phyloP scores from a whole-genome alignment of 2,113 vertebrate genomes.

The Tragelaphus buxtoni region DNA sequence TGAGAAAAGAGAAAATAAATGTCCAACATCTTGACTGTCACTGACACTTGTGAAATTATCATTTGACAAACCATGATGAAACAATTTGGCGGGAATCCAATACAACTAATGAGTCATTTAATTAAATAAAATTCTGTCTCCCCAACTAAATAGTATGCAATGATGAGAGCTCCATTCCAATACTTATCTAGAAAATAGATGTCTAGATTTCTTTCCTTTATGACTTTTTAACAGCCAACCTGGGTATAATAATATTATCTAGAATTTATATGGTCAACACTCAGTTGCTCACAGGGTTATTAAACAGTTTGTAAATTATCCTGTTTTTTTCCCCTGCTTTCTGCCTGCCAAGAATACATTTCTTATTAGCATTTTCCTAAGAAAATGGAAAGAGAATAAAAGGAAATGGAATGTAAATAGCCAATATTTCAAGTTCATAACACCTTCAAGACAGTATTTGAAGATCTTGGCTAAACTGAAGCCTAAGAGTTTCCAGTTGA shows the following conservation, averaged over 20 bases:
- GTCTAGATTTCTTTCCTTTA: constrained; percentile 52
- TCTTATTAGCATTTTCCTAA: constrained; percentile 48
- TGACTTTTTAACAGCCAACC: constrained; percentile 54
- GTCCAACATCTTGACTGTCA: constrained; percentile 43
- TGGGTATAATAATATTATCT: constrained; percentile 60
- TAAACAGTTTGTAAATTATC: constrained; percentile 51
- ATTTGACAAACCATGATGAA: constrained; percentile 57
- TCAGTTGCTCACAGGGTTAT: constrained; percentile 51
- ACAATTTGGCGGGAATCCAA: constrained; percentile 54
- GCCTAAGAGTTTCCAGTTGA: not conserved
- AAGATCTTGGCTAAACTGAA: constrained; percentile 8
- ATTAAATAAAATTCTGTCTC: constrained; percentile 66
- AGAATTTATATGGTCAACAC: constrained; percentile 56
- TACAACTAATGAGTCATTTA: constrained; percentile 59
- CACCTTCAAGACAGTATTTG: not conserved
- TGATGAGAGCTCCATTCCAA: constrained; percentile 37
- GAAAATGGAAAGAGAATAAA: constrained; percentile 26
- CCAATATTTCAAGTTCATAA: constrained; percentile 22
- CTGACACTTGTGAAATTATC: constrained; percentile 60
- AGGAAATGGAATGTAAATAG: constrained; percentile 33
- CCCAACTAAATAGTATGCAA: constrained; percentile 39
- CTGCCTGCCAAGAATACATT: constrained; percentile 25
- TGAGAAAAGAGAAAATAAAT: constrained; percentile 43
- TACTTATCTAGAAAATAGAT: constrained; percentile 59
- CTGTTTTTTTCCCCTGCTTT: not conserved